phyloP scores from a whole-genome alignment of 2,888 invertebrate genomes.

The Phortica okadai region DNA sequence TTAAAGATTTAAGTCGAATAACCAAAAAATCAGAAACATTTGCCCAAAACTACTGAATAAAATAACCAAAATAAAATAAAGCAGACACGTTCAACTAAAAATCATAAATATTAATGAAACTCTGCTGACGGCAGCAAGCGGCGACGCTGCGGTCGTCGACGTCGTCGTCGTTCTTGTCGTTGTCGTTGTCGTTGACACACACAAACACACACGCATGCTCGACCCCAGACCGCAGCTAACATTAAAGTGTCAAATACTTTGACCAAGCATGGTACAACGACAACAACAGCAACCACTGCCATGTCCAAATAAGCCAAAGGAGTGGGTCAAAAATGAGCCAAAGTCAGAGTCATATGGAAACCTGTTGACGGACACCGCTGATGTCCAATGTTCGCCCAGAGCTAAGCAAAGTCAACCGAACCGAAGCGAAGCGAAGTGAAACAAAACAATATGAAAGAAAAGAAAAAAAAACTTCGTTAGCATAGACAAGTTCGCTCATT shows the following conservation, averaged over 20 bases:
- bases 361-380: slow-evolving; percentile 55
- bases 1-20: slow-evolving; percentile 32
- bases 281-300: slow-evolving; percentile 37
- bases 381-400: not conserved
- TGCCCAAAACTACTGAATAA: slow-evolving; percentile 2
- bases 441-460: not conserved
- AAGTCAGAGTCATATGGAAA: slow-evolving; percentile 45
- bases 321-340: slow-evolving; percentile 26
- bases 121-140: slow-evolving; percentile 23
- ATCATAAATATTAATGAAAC: slow-evolving; percentile 64
- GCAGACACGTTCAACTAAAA: slow-evolving; percentile 16
- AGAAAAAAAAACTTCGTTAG: not conserved
- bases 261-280: slow-evolving; percentile 43
- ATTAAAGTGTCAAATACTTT: slow-evolving; percentile 66
- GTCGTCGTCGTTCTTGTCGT: not conserved
- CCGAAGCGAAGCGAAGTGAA: not conserved
- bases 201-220: slow-evolving; percentile 47
- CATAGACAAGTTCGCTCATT: not conserved
- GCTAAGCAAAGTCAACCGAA: not conserved
- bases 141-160: slow-evolving; percentile 5
- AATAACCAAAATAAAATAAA: slow-evolving; percentile 25
- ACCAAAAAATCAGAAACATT: slow-evolving; percentile 11
- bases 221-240: slow-evolving; percentile 60
- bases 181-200: not conserved
- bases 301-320: not conserved